phyloP scores from a whole-genome alignment of 2,888 invertebrate species.

The Dysmachus trigonus region DNA sequence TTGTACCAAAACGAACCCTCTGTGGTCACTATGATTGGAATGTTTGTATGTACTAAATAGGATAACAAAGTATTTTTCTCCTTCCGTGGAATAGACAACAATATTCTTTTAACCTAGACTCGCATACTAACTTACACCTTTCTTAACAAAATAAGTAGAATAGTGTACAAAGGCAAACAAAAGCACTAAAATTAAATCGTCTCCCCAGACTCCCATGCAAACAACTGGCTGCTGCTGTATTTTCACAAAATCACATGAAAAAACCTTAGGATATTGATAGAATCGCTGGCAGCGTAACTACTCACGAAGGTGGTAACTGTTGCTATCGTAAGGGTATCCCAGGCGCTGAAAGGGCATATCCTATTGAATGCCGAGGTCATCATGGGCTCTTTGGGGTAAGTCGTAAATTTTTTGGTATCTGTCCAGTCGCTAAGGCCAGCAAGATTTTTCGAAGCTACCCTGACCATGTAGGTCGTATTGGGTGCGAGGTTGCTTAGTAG shows the following conservation, averaged over 20 bases:
- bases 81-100: slow-evolving; percentile 19
- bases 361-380: slow-evolving; percentile 51
- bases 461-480: slow-evolving; percentile 67
- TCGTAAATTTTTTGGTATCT: slow-evolving; percentile 59
- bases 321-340: background rate
- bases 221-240: background rate
- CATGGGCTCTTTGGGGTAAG: slow-evolving; percentile 59
- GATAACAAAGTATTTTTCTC: slow-evolving; percentile 19
- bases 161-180: slow-evolving; percentile 39
- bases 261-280: background rate
- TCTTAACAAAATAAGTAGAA: slow-evolving; percentile 32
- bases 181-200: slow-evolving; percentile 36
- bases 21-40: slow-evolving; percentile 6
- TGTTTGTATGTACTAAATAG: slow-evolving; percentile 11
- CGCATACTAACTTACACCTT: slow-evolving; percentile 26
- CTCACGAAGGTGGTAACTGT: background rate
- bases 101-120: slow-evolving; percentile 27
- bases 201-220: background rate
- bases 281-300: background rate
- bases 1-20: background rate
- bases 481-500: slow-evolving; percentile 64
- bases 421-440: slow-evolving; percentile 67
- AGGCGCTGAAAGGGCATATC: background rate
- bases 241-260: slow-evolving; percentile 29
- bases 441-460: slow-evolving; percentile 67